These are phyloP conservation scores for Cynaeus angustus DNA, from an alignment of 2,888 invertebrate species.

Conservation along the genomic window DNA sequence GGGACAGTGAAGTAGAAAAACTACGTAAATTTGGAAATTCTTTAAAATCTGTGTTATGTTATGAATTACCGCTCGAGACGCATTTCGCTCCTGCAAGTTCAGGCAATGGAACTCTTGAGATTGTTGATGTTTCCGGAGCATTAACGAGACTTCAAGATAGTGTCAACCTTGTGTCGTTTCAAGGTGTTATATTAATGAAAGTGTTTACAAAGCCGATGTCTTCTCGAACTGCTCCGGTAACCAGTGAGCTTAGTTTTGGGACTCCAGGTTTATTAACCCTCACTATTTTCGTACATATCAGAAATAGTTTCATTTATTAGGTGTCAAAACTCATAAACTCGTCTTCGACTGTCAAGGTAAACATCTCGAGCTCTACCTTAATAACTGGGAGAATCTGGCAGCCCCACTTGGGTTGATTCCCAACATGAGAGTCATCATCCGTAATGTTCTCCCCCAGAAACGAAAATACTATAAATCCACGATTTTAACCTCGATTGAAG, in stretches of 20 bases:
- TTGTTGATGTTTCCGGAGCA: neutral
- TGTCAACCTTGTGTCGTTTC: neutral
- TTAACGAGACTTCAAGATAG: neutral
- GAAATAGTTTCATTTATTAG: neutral
- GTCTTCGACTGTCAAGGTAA: neutral
- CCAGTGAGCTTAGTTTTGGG: neutral
- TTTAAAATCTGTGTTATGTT: no score
- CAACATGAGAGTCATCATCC: slow-evolving; percentile 8
- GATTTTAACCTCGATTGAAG: slow-evolving; percentile 1
- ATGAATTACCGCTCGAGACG: no score
- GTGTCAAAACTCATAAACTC: slow-evolving; percentile 14
- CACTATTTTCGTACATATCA: no score
- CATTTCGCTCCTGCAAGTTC: no score
- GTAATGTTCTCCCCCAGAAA: slow-evolving; percentile 9
- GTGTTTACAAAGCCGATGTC: slow-evolving; percentile 4
- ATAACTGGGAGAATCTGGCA: slow-evolving; percentile 21
- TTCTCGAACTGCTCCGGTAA: neutral
- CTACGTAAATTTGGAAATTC: no score
- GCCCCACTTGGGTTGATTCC: slow-evolving; percentile 13
- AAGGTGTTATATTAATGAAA: slow-evolving; percentile 4
- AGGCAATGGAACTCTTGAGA: no score
- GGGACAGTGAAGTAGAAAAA: neutral
- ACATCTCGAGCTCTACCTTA: neutral
- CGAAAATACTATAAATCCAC: slow-evolving; percentile 19
- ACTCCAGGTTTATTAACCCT: no score